Evolutionary conservation across 2,113 vertebrate genomes (phyloP).

Genomic region (Emydocephalus ijimae): DNA sequence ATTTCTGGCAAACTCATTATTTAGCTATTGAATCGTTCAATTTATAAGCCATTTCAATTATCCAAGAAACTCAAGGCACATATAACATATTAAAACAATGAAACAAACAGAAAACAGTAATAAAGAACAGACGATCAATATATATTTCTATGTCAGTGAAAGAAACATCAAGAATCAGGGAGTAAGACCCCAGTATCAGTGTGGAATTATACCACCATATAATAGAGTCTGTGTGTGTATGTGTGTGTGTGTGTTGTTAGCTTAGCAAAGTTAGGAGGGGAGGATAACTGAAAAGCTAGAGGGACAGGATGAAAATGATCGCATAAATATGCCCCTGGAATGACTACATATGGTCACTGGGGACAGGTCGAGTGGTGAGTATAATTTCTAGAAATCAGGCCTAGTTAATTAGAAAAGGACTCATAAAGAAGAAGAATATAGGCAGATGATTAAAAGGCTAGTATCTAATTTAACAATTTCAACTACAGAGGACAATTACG

Average conservation of each 20-base stretch:
- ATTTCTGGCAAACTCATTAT: background rate
- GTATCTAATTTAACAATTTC: background rate
- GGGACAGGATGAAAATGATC: background rate
- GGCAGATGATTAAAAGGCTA: background rate
- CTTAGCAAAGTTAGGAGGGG: background rate
- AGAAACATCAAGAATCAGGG: background rate
- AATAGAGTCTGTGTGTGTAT: too few species aligned
- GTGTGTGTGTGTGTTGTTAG: too few species aligned
- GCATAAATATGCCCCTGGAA: background rate
- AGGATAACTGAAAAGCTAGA: background rate
- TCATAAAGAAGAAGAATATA: background rate
- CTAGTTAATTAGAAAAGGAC: background rate
- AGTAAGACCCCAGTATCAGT: background rate
- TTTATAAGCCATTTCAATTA: background rate
- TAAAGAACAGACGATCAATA: background rate
- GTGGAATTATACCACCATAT: background rate
- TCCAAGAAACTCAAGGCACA: background rate
- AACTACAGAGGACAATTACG: background rate
- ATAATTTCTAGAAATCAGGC: background rate
- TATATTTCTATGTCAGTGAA: background rate
- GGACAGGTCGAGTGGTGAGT: background rate
- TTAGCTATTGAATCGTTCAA: background rate
- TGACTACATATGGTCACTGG: background rate
- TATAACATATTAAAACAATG: background rate
- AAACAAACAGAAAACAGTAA: background rate